Evolutionary conservation across 2,113 vertebrate species (phyloP).

Genomic region (Balaeniceps rex): DNA sequence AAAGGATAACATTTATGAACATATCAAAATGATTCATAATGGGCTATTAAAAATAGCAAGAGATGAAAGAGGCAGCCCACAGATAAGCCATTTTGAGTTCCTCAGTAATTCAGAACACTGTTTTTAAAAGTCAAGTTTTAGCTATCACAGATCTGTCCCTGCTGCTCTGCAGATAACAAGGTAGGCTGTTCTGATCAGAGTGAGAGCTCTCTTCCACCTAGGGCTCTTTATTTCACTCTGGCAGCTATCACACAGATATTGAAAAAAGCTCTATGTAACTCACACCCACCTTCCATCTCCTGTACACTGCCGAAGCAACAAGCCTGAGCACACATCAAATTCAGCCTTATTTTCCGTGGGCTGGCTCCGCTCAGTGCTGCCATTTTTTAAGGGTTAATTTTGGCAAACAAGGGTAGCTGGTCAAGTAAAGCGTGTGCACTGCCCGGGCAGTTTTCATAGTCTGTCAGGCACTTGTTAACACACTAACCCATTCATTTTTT

Average conservation of each 20-base stretch:
- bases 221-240: neutral
- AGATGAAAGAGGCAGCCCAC: slow-evolving; percentile 26
- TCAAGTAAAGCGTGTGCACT: slow-evolving; percentile 1
- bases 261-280: neutral
- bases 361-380: neutral
- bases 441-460: slow-evolving; percentile 34
- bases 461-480: slow-evolving; percentile 67
- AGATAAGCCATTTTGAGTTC: slow-evolving; percentile 22
- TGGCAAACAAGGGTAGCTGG: neutral
- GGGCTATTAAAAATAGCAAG: slow-evolving; percentile 22
- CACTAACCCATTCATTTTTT: slow-evolving; percentile 70
- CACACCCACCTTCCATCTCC: neutral
- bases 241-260: neutral
- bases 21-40: slow-evolving; percentile 42
- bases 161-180: slow-evolving; percentile 9
- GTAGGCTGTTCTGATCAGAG: neutral
- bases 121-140: slow-evolving; percentile 28
- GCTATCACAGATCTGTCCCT: slow-evolving; percentile 7
- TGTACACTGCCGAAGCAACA: neutral
- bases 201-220: neutral
- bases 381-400: slow-evolving; percentile 45
- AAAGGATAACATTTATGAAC: slow-evolving; percentile 54
- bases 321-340: neutral
- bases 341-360: neutral
- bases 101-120: neutral